phyloP scores from a whole-genome alignment of 2,797 vertebrate species.

The Neoniphon sammara region DNA sequence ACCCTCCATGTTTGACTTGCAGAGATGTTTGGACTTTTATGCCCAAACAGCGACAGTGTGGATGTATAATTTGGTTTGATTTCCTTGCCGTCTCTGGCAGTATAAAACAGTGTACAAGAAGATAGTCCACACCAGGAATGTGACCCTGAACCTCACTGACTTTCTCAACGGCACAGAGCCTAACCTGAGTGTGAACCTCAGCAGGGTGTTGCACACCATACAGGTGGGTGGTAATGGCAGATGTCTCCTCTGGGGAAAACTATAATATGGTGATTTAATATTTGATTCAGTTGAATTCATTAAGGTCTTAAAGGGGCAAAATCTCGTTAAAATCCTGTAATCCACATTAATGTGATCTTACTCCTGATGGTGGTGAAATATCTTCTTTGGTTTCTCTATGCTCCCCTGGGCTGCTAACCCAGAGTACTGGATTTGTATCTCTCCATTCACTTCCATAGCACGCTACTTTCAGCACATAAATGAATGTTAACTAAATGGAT shows the following conservation, averaged over 20 bases:
- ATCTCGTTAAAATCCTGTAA: neutral
- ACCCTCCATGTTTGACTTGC: neutral
- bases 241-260: too few species aligned
- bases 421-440: too few species aligned
- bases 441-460: too few species aligned
- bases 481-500: too few species aligned
- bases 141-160: constrained; percentile 81
- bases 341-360: neutral
- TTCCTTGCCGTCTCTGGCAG: constrained; percentile 77
- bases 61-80: neutral
- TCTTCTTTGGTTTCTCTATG: too few species aligned
- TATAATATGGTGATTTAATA: too few species aligned
- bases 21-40: neutral
- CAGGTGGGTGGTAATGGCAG: constrained; percentile 73
- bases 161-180: constrained; percentile 78
- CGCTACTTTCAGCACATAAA: too few species aligned
- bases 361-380: too few species aligned
- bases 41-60: neutral
- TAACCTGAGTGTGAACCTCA: constrained; percentile 82
- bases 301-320: neutral
- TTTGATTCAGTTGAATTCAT: neutral
- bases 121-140: constrained; percentile 83
- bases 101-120: constrained; percentile 96
- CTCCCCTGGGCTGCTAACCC: too few species aligned
- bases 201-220: constrained; percentile 83